Conservation (phyloP, 2,113 vertebrate species). For the Baryphthengus martii region DNA sequence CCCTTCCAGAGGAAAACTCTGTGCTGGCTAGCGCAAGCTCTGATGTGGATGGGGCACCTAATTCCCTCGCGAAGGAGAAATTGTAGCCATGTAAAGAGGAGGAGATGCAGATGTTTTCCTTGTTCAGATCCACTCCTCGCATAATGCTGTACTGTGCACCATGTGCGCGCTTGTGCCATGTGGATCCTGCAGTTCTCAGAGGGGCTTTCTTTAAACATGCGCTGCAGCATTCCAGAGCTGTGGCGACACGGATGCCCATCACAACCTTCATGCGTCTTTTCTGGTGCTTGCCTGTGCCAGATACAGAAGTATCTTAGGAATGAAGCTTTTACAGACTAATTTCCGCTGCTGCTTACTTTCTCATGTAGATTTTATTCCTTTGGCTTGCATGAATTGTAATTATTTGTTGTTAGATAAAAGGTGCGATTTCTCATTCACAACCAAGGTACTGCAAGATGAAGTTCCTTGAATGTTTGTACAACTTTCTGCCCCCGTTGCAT, state of each 20-base stretch:
- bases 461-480: neutral
- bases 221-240: neutral
- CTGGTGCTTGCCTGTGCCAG: neutral
- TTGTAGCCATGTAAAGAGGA: conserved; percentile 17
- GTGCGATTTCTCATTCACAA: neutral
- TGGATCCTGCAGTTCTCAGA: neutral
- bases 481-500: neutral
- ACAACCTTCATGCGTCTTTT: neutral
- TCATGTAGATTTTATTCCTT: neutral
- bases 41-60: neutral
- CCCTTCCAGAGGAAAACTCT: neutral
- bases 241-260: neutral
- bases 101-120: conserved; percentile 36
- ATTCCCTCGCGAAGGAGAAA: conserved; percentile 1
- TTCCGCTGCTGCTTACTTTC: neutral
- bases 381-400: neutral
- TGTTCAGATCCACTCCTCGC: neutral
- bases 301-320: neutral
- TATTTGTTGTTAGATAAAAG: neutral
- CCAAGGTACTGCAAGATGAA: neutral
- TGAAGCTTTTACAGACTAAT: neutral
- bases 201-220: neutral
- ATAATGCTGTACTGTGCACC: conserved; percentile 8
- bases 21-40: fast-evolving
- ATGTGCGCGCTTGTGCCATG: neutral